Base-by-base conservation (phyloP, 2,113 vertebrate genomes). In the Clarias macrocephalus region DNA sequence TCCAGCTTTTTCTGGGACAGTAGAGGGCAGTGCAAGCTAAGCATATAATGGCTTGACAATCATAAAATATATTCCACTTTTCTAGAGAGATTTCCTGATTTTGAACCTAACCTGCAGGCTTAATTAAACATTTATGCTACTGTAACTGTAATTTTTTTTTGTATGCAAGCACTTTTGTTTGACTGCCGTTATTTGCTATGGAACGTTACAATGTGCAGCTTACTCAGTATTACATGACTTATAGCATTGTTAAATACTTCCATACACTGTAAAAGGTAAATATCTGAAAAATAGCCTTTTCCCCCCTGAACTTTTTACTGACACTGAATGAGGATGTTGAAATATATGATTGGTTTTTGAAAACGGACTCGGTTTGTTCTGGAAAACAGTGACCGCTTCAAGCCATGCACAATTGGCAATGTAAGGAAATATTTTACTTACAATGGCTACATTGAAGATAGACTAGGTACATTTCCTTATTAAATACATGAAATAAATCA, bases 21-120 rank as follows among this genome's bases (percentile, higher is more conserved):
- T 48, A 92, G 91, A 88, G 87, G 91, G 88, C 91, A 89, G 88
- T 89, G 75, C 81, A 86, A 79, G 83, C 80, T 68, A 82, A 88
- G 65, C 60, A 60, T n/a, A 80, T 42, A 52, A 57, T 48, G 28
- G 65, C 65, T 57, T 60, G 79, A 89, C 88, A 89, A 82, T 89
- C 82, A 23, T 77, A 6, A 10, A 54, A 62, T 10, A 52, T 28
- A 59, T 89, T 88, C 28, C 48, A 59, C 57, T 63, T 84, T 65
- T 66, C 54, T 59, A 75, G 23, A 86, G 81, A 65, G 52, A 54
- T 85, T 89, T 82, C 87, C 65, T 57, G 54, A 86, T 42, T 56
- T 85, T 87, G 83, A 75, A 76, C 57, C 85, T 60, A 77, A 21
- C 21, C 79, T 83, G 65, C 72, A 85, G 62, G 19, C 75, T 48